Base-by-base conservation (phyloP, 2,113 vertebrate genomes). In the Elgaria multicarinata region DNA sequence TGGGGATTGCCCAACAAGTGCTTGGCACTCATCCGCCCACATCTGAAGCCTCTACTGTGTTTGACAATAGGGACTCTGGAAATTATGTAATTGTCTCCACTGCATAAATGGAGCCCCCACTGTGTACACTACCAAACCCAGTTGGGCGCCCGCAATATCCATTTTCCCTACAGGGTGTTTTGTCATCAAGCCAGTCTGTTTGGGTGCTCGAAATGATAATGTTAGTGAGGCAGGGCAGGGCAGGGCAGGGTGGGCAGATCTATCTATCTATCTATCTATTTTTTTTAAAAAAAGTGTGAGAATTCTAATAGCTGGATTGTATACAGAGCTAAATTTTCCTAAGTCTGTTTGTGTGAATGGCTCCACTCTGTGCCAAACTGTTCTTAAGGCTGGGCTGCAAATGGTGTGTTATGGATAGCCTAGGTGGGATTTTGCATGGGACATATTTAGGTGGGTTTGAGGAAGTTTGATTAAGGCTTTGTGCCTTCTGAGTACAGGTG, bases 321-420 rank as follows among this genome's bases (percentile, higher is more conserved):
- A 26, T 39, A 36, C n/a, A 62, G 22, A 64, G n/a, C 12, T 62
- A 39, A 12, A 1, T 42, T 36, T 7, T 39, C 12, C 4, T 82
- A 66, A 82, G 10, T 36, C 58, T 42, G 13, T 42, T 64, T 22
- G 26, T 55, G 36, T 62, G 18, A 81, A n/a, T 22, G 22, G n/a
- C 10, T 7, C 22, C 39, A 42, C 3, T 20, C 10, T 58, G 42
- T 82, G 55, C 22, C 36, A 26, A 77, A n/a, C 36, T 39, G 16
- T 69, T 18, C 9, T n/a, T 33, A n/a, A 31, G 44, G n/a, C 1
- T 53, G 42, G 4, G 44, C 33, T 53, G 44, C n/a, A 88, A 85
- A 62, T 12, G 22, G 10, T 58, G 50, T 67, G 92, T 77, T 90
- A 78, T 36, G 77, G 82, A 83, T 18, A 88, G 87, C 88, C 0